Evolutionary conservation across 2,113 vertebrate genomes (phyloP).

Genomic region (Leucopternis melanops): DNA sequence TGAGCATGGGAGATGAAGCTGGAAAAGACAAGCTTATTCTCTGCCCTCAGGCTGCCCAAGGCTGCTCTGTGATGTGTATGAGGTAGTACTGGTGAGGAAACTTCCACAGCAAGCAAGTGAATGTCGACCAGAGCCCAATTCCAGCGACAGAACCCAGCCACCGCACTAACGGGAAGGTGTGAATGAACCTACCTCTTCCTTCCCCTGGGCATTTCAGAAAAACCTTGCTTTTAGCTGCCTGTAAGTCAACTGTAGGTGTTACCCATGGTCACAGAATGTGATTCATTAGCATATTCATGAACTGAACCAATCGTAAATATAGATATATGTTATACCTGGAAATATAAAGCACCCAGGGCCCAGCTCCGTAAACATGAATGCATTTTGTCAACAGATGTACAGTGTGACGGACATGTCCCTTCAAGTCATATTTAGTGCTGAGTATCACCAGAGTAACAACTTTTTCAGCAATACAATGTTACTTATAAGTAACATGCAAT

Average conservation of each 20-base stretch:
- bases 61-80: neutral
- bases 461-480: neutral
- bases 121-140: neutral
- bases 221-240: neutral
- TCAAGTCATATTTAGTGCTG: conserved; percentile 39
- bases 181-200: neutral
- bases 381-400: neutral
- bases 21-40: neutral
- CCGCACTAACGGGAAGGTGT: neutral
- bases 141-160: neutral
- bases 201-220: neutral
- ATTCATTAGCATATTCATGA: neutral
- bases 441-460: conserved; percentile 44
- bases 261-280: neutral
- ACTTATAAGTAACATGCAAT: neutral
- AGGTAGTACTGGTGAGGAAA: neutral
- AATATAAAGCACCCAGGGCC: neutral
- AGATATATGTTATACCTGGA: neutral
- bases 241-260: neutral
- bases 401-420: neutral
- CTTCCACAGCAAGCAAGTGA: neutral
- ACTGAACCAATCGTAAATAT: neutral
- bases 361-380: neutral
- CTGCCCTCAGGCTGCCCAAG: neutral
- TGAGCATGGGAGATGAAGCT: neutral